phyloP scores from a whole-genome alignment of 1,140 invertebrate genomes.

The Trichoplusia ni region DNA sequence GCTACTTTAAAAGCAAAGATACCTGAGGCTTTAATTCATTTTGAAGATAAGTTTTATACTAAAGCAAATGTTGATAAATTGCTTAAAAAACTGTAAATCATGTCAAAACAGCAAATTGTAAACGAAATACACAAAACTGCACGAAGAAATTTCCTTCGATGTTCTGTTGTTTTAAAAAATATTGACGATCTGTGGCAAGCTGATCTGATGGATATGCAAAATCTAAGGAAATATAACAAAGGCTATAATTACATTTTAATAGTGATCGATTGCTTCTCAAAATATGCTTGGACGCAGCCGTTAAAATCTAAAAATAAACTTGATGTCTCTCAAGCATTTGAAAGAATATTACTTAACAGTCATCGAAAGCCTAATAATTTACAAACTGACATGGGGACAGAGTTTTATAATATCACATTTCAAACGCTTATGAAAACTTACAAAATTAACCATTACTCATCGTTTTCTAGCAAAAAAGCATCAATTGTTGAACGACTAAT shows the following conservation, averaged over 20 bases:
- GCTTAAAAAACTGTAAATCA: no score
- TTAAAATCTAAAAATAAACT: conserved; percentile 74
- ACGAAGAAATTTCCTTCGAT: conserved; percentile 60
- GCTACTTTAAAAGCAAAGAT: not conserved
- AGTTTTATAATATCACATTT: conserved; percentile 71
- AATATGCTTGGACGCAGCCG: conserved; percentile 73
- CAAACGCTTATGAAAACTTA: conserved; percentile 46
- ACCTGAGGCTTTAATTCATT: not conserved
- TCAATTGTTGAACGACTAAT: conserved; percentile 46
- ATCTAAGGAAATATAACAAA: conserved; percentile 59
- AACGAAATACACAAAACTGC: conserved; percentile 63
- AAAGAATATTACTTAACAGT: conserved; percentile 40
- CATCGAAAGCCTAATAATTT: conserved; percentile 62
- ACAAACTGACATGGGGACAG: conserved; percentile 72
- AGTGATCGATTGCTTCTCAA: conserved; percentile 77
- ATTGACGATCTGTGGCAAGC: conserved; percentile 70
- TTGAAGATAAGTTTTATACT: conserved; percentile 2
- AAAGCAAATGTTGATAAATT: conserved; percentile 38
- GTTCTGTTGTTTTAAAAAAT: conserved; percentile 54
- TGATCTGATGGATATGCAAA: conserved; percentile 68
- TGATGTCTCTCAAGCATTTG: conserved; percentile 43
- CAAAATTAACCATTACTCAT: conserved; percentile 71
- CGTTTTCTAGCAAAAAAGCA: conserved; percentile 72
- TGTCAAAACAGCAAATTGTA: no score
- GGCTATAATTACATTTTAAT: conserved; percentile 73